Evolutionary conservation across 2,888 invertebrate genomes (phyloP).

Genomic region (Eilema depressum): DNA sequence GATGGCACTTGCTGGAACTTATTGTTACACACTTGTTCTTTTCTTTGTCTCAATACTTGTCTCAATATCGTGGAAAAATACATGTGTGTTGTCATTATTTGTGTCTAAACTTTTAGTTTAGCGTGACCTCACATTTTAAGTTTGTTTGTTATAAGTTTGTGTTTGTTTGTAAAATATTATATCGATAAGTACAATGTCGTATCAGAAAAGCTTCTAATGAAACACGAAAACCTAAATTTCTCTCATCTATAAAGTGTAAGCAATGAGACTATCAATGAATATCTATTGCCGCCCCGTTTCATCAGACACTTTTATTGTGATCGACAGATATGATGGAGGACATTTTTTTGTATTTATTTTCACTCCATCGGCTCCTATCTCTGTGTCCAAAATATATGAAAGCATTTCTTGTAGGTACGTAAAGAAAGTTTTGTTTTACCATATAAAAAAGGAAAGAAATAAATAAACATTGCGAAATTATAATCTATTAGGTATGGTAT

Average conservation of each 20-base stretch:
- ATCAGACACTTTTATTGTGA: slow-evolving; percentile 4
- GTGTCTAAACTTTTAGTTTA: no score
- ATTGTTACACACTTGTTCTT: no score
- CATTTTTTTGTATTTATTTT: not conserved
- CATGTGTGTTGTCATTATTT: no score
- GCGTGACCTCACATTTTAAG: not conserved
- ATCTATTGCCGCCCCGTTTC: slow-evolving; percentile 3
- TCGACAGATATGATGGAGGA: not conserved
- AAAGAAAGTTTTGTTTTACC: not conserved
- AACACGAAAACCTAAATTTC: not conserved
- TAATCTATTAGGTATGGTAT: not conserved
- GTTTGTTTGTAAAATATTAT: no score
- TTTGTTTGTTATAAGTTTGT: no score
- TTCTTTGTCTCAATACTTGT: no score
- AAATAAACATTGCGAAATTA: not conserved
- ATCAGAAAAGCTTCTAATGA: not conserved
- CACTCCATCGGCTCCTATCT: not conserved
- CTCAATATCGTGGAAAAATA: no score
- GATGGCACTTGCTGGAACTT: no score
- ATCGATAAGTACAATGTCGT: not conserved
- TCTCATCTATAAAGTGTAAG: not conserved
- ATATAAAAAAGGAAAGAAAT: not conserved
- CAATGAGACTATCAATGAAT: not conserved
- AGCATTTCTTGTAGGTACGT: not conserved
- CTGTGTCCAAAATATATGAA: not conserved